Base-by-base conservation (phyloP, 2,888 invertebrate genomes). In the Epistrophella euchroma region DNA sequence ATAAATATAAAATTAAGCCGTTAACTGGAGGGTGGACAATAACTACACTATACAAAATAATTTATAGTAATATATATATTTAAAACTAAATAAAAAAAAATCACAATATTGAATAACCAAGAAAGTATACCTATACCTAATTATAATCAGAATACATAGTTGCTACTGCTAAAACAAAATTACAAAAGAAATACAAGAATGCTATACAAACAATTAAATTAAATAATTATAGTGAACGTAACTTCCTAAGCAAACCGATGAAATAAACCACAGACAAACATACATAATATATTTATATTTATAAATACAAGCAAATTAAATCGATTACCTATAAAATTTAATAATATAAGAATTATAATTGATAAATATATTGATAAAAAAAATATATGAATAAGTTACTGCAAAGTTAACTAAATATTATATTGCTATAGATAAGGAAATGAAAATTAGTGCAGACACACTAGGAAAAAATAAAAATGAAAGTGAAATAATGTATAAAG, bases 21-120 rank as follows among this genome's bases (percentile, higher is more conserved):
- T 89, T 90, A 91, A 91, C 90, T 91, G 90, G 90, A 92, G 91
- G 91, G 92, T 90, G 91, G 92, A 92, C 92, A 92, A 92, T 92
- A 92, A 91, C 91, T 91, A 91, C 88, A 89, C 89, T 86, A 86
- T 88, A 88, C 22, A 66, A 64, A 89, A 89, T 88, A 88, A 68
- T 73, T 70, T 87, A 81, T 78, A 83, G 82, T 75, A 55, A 83
- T 74, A 88, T 50, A 88, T 50, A 75, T 74, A 70, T 79, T 70
- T 50, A 66, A 75, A 58, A 78, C 35, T 47, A 62, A 28, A 82
- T 25, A 55, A 37, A 56, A 17, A 35, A 60, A 32, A 76, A 45
- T 64, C 58, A 47, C n/a, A 64, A 79, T 32, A 72, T 60, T 72
- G 32, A 28, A 64, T 55, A 40, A 62, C 68, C 62, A 55, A 50